Evolutionary conservation across 2,888 invertebrate species (phyloP), one percentile per base, ranked within the genome.

Genomic region (Tillus elongatus): DNA sequence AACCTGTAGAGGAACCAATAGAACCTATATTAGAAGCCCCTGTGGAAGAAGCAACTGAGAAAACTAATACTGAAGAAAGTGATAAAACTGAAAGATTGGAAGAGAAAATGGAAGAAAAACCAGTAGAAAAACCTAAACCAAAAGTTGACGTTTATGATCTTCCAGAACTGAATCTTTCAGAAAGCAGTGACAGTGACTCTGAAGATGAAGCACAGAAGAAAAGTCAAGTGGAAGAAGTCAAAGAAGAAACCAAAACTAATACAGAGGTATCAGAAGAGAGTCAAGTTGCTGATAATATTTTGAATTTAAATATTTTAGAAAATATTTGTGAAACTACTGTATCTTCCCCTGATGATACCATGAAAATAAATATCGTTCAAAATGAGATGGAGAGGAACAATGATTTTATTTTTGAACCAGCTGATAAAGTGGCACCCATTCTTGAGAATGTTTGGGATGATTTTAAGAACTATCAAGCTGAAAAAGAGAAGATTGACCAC

Each of bases 131-230:
- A 40, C 45, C 53, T 2, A 70, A 70, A 51, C 64, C 63, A 3
- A 72, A 75, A 35, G 72, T 77, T 3, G 81, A 80, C 54, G 71
- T 80, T 2, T 71, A 72, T 44, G 77, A 88, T 66, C 67, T 89
- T 36, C 87, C 86, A 2, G 87, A 83, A 2, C 67, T 87, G 28
- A 88, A 88, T 69, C 69, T 89, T 28, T 88, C 87, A 1, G 88
- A 88, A 54, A 86, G 86, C 58, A 84, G 82, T 44, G 76, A 77
- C 40, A 61, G 61, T 33, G 85, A 84, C 44, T 75, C 67, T 2
- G 79, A 75, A 13, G 66, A 63, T 3, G 64, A 68, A 52, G 35
- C 66, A 2, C 37, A 45, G 11, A 49, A 40, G 33, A 27, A 24
- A 28, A 36, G 39, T 43, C 31, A 28, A 36, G 29, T n/a, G 10